Conservation (phyloP, 2,113 vertebrate species). For the Illadopsis cleaveri region DNA sequence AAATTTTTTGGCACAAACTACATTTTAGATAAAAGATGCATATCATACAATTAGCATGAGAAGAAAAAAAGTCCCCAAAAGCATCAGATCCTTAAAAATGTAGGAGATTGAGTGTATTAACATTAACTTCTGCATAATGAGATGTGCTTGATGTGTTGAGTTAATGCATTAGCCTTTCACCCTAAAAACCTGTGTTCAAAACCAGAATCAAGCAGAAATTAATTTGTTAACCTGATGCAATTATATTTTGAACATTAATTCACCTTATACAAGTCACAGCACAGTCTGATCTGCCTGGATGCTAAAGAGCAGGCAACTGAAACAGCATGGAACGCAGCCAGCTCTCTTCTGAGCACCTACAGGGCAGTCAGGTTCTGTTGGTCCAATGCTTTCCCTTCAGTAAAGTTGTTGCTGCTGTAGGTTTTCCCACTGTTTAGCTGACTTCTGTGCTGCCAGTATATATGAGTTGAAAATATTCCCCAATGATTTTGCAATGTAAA, state of each 20-base stretch:
- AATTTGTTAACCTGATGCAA: background rate
- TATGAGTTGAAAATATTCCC: background rate
- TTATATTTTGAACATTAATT: background rate
- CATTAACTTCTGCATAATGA: slow-evolving; percentile 10
- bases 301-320: background rate
- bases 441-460: background rate
- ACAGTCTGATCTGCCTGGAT: background rate
- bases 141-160: background rate
- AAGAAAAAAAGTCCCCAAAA: background rate
- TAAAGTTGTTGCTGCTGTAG: background rate
- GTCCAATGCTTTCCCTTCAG: background rate
- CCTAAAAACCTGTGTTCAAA: background rate
- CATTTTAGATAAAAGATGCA: background rate
- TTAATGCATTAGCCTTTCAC: slow-evolving; percentile 36
- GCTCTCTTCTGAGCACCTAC: background rate
- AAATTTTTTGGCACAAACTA: background rate
- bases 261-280: background rate
- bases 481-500: background rate
- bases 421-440: background rate
- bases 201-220: background rate
- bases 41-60: background rate
- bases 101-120: background rate
- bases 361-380: fast-evolving
- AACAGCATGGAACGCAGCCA: background rate
- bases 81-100: background rate